phyloP scores from a whole-genome alignment of 2,797 vertebrate species.

The Enteromius argenteus region DNA sequence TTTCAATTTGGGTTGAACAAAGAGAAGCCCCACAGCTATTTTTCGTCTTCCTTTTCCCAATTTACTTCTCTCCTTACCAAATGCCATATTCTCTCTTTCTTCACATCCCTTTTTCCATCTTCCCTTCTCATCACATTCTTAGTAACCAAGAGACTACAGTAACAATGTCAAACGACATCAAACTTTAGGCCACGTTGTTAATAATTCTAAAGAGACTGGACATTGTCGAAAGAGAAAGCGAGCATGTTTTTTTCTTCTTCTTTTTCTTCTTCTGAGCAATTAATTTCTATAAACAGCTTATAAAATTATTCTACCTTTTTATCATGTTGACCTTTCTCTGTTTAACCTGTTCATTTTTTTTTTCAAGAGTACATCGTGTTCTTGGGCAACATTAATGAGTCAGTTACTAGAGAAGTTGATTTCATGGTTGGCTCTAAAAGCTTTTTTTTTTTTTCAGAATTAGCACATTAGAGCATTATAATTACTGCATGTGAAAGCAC shows the following conservation, averaged over 20 bases:
- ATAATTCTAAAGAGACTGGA: neutral
- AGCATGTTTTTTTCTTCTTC: neutral
- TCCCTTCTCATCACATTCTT: neutral
- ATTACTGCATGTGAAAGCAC: conserved; percentile 10
- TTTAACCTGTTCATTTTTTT: conserved; percentile 21
- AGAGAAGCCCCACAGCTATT: conserved; percentile 4
- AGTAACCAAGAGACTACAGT: neutral
- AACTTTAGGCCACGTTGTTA: neutral
- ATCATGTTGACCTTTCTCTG: neutral
- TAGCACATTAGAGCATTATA: conserved; percentile 12
- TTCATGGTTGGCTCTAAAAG: conserved; percentile 31
- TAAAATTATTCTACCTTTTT: conserved; percentile 1
- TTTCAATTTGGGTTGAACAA: conserved; percentile 13
- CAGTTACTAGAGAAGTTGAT: conserved; percentile 24
- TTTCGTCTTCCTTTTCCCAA: neutral
- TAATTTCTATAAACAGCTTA: neutral
- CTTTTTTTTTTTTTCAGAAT: neutral
- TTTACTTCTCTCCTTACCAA: conserved; percentile 16
- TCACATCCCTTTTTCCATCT: conserved; percentile 45
- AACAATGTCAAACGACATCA: neutral
- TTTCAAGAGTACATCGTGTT: conserved; percentile 21
- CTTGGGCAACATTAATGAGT: conserved; percentile 20
- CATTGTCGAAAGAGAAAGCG: neutral
- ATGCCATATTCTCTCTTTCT: conserved; percentile 1
- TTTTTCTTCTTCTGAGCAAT: neutral